Evolutionary conservation across 2,888 invertebrate genomes (phyloP), one percentile per base, ranked within the genome.

Genomic region (Cataglyphis rosenhaueri): DNA sequence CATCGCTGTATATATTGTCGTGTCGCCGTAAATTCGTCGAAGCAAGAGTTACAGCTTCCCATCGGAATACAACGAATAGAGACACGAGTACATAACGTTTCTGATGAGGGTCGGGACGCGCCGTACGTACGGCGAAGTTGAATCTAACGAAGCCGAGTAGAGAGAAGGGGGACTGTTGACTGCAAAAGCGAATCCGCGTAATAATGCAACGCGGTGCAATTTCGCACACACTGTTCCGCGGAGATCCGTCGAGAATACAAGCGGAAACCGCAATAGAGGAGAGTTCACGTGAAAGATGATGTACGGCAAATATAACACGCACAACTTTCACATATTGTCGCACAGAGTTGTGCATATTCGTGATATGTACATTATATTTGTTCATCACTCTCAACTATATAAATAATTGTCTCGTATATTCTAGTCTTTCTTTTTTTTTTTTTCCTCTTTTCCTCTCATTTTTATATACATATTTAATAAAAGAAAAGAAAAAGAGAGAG

Each of bases 131-230:
- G 59, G 44, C 70, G 25, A 52, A 74, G 68, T 71, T 75, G 74
- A 71, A 81, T 61, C 44, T 70, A 70, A 74, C 75, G 68, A 84
- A 83, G 74, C 65, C 48, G 52, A 65, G 85, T 57, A 64, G 64
- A 44, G 64, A 52, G 48, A 15, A 25, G 18, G 52, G 52, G n/a
- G 52, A 52, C n/a, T 74, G 86, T 79, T 75, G 66, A 71, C 73
- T 86, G 74, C 68, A 70, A 76, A 76, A 82, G 81, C 84, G 76
- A 85, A 74, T 64, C 48, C 12, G n/a, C 52, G 81, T 78, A 83
- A 83, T 85, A 87, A 87, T 83, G 73, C 70, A 73, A 87, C 81
- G 61, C 18, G 44, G 29, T 71, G 70, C 70, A 79, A 55, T 18
- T 65, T n/a, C 25, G 76, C 70, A 64, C 71, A 59, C 73, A 59